These are phyloP conservation scores for Laothoe populi DNA, from an alignment of 2,888 invertebrate genomes.

Conservation along the genomic window DNA sequence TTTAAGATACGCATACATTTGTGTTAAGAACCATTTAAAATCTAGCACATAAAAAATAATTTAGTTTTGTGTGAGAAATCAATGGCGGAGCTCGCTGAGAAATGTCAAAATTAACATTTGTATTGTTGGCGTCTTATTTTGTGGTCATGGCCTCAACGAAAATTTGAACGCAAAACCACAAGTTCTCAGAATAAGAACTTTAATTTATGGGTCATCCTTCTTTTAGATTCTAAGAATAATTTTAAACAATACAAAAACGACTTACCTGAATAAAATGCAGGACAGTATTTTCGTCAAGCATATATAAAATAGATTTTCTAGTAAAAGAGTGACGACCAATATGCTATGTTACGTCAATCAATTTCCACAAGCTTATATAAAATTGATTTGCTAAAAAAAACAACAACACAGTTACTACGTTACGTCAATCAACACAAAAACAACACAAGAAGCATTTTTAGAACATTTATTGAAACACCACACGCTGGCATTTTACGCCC, in stretches of 20 bases:
- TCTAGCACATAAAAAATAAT: slow-evolving; percentile 40
- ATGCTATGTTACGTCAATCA: slow-evolving; percentile 29
- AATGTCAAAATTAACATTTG: slow-evolving; percentile 72
- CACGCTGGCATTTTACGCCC: background rate
- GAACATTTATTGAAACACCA: slow-evolving; percentile 10
- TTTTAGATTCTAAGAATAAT: background rate
- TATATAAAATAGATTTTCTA: slow-evolving; percentile 38
- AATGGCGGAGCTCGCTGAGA: slow-evolving; percentile 63
- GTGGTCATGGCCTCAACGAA: background rate
- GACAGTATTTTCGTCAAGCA: slow-evolving; percentile 7
- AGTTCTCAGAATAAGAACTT: background rate
- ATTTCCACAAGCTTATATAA: no score
- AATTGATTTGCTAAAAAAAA: no score
- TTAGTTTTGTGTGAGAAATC: slow-evolving; percentile 62
- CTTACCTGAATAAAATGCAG: background rate
- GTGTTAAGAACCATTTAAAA: slow-evolving; percentile 26
- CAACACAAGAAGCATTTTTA: slow-evolving; percentile 40
- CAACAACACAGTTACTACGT: no score
- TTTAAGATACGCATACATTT: slow-evolving; percentile 13
- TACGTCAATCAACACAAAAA: slow-evolving; percentile 33
- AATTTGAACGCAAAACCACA: background rate
- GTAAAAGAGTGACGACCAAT: slow-evolving; percentile 38
- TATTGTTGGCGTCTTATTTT: slow-evolving; percentile 44
- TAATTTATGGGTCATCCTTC: background rate
- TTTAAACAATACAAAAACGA: background rate